These are phyloP conservation scores for Aradophagus sp. DNA, from an alignment of 1,140 invertebrate genomes.

Conservation along the genomic window DNA sequence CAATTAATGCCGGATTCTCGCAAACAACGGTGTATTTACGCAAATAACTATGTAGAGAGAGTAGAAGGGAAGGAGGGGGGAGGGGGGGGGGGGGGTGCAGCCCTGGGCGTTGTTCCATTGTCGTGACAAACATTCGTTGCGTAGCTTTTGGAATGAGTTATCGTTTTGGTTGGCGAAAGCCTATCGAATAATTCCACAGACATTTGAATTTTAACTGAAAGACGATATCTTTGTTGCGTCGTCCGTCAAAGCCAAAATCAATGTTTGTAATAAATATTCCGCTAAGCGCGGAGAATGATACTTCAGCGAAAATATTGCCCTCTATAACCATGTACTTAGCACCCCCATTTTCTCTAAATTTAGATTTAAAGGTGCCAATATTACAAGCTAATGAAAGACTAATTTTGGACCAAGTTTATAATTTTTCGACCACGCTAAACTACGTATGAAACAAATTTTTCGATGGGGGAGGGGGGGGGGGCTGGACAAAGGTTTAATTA, in stretches of 20 bases:
- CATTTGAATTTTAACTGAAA: slow-evolving; percentile 52
- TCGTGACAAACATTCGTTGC: slow-evolving; percentile 57
- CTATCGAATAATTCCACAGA: slow-evolving; percentile 53
- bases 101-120: slow-evolving; percentile 36
- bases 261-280: slow-evolving; percentile 50
- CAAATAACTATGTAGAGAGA: slow-evolving; percentile 50
- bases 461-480: no score
- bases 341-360: no score
- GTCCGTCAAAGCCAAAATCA: slow-evolving; percentile 17
- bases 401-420: no score
- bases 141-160: slow-evolving; percentile 58
- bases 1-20: slow-evolving; percentile 50
- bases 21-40: slow-evolving; percentile 50
- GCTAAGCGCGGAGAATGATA: slow-evolving; percentile 27
- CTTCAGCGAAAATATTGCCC: slow-evolving; percentile 14
- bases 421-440: no score
- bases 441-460: no score
- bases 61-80: no score
- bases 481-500: no score
- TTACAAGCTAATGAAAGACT: no score
- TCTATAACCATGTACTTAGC: no score
- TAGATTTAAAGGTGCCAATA: no score
- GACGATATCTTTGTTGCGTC: slow-evolving; percentile 36
- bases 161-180: slow-evolving; percentile 50
- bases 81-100: neutral